These are phyloP conservation scores for Perdita meconis DNA, from an alignment of 2,888 invertebrate species.

Conservation along the genomic window DNA sequence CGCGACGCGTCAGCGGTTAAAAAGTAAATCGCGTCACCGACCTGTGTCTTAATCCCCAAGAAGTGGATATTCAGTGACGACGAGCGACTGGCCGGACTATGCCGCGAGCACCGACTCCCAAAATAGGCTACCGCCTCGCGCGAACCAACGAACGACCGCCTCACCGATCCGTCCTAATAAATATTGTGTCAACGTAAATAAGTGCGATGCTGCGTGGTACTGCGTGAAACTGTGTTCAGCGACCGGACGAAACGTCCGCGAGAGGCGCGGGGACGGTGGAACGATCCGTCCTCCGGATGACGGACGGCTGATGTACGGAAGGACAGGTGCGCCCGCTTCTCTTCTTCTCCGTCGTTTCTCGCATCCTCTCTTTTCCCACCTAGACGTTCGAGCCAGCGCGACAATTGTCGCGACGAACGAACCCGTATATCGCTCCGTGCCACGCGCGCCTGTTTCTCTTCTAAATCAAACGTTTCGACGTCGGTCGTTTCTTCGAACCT, in stretches of 20 bases:
- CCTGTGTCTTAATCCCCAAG: conserved; percentile 68
- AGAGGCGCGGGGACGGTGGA: conserved; percentile 51
- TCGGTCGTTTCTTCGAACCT: not conserved
- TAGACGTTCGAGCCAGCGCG: not conserved
- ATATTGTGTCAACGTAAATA: conserved; percentile 84
- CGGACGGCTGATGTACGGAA: conserved; percentile 82
- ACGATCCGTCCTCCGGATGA: conserved; percentile 76
- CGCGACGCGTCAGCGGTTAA: conserved; percentile 33
- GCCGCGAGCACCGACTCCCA: conserved; percentile 60
- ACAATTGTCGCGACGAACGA: conserved; percentile 29
- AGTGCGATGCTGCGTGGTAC: conserved; percentile 76
- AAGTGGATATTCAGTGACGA: conserved; percentile 58
- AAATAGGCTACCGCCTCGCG: conserved; percentile 72
- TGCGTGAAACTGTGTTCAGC: conserved; percentile 43
- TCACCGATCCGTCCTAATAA: conserved; percentile 84
- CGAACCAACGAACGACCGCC: conserved; percentile 76
- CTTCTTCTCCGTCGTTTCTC: conserved; percentile 26
- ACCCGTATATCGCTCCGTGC: not conserved
- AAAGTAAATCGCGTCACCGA: conserved; percentile 61
- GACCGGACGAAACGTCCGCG: conserved; percentile 40
- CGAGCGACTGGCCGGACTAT: conserved; percentile 48
- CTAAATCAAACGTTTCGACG: not conserved
- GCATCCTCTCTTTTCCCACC: not conserved
- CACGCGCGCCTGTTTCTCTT: too few species aligned
- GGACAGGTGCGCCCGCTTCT: conserved; percentile 79